Evolutionary conservation across 1,140 invertebrate genomes (phyloP).

Genomic region (Macrostomum lignano): DNA sequence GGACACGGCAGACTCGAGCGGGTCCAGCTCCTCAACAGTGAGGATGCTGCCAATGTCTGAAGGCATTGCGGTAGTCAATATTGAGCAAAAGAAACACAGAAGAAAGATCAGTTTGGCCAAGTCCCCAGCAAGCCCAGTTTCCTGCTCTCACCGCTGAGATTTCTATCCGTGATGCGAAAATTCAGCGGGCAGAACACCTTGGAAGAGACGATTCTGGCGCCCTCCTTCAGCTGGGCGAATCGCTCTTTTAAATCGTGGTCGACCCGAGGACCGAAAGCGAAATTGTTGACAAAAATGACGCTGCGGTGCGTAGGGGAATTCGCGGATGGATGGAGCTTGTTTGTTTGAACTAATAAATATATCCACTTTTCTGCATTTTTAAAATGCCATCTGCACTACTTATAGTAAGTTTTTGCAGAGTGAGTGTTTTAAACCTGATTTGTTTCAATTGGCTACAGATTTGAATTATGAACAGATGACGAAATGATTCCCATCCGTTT

Average conservation of each 20-base stretch:
- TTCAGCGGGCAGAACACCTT: conserved; percentile 89
- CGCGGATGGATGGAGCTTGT: background rate
- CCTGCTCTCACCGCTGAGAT: conserved; percentile 36
- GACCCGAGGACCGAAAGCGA: conserved; percentile 77
- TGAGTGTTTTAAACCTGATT: too few relatives aligned
- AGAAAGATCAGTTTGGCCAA: background rate
- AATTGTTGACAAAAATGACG: conserved; percentile 93
- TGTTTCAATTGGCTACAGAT: too few relatives aligned
- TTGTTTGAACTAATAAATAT: too few relatives aligned
- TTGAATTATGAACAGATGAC: too few relatives aligned
- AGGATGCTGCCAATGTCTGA: conserved; percentile 89
- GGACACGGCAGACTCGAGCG: conserved; percentile 67
- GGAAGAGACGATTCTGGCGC: conserved; percentile 76
- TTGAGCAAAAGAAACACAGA: background rate
- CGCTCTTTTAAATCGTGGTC: conserved; percentile 71
- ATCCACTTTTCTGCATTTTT: too few relatives aligned
- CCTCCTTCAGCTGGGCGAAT: conserved; percentile 71
- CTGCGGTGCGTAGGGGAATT: conserved; percentile 9
- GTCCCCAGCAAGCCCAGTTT: background rate
- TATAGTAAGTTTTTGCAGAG: too few relatives aligned
- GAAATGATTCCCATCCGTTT: too few relatives aligned
- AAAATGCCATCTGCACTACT: too few relatives aligned
- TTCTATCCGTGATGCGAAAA: conserved; percentile 76
- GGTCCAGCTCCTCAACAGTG: conserved; percentile 79
- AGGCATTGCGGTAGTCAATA: conserved; percentile 5